phyloP scores from a whole-genome alignment of 2,888 invertebrate genomes.

The Epicampocera succincta region DNA sequence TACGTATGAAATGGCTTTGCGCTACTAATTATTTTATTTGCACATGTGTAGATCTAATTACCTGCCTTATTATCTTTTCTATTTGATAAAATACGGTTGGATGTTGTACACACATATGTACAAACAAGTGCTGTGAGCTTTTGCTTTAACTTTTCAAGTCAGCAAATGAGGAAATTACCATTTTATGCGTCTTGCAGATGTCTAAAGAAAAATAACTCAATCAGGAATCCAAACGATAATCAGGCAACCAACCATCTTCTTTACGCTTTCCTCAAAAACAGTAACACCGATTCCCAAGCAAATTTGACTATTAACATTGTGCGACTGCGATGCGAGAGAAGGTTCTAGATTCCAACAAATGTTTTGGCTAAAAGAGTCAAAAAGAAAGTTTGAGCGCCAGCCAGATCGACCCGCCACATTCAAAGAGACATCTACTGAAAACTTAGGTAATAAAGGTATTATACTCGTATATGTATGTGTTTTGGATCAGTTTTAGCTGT shows the following conservation, averaged over 20 bases:
- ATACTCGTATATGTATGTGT: too few species aligned
- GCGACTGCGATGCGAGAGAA: too few species aligned
- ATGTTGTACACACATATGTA: background rate
- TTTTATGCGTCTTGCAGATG: slow-evolving; percentile 27
- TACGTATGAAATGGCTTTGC: slow-evolving; percentile 32
- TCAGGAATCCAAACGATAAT: slow-evolving; percentile 6
- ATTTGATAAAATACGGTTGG: slow-evolving; percentile 32
- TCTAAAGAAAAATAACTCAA: slow-evolving; percentile 20
- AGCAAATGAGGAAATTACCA: slow-evolving; percentile 48
- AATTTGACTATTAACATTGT: too few species aligned
- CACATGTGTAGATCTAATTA: slow-evolving; percentile 31
- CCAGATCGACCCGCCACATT: too few species aligned
- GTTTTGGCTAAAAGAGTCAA: too few species aligned
- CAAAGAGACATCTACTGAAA: too few species aligned
- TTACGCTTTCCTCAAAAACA: background rate
- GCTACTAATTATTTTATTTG: background rate
- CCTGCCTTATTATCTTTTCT: slow-evolving; percentile 12
- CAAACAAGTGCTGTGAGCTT: background rate
- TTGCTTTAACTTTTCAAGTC: slow-evolving; percentile 1
- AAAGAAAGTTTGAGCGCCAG: too few species aligned
- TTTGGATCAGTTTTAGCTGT: too few species aligned
- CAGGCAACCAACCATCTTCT: slow-evolving; percentile 1
- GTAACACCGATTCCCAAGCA: background rate
- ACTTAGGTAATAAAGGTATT: too few species aligned
- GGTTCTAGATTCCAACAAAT: background rate